Conservation (phyloP, 2,888 invertebrate genomes). For the Microchrysa polita region DNA sequence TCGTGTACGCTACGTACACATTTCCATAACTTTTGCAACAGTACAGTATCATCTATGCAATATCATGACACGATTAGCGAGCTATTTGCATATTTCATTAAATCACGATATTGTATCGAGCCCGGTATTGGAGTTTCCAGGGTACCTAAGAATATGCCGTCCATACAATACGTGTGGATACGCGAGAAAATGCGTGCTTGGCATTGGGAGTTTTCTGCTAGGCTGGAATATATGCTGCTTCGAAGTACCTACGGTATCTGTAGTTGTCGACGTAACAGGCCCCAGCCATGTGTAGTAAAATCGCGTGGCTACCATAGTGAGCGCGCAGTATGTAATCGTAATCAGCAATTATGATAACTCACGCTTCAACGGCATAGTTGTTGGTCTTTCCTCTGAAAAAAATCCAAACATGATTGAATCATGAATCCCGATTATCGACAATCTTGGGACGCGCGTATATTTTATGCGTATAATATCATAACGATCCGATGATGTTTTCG, state of each 20-base stretch:
- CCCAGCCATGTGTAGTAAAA: slow-evolving; percentile 10
- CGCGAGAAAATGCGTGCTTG: not conserved
- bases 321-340: slow-evolving; percentile 34
- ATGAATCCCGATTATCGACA: slow-evolving; percentile 2
- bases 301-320: slow-evolving; percentile 14
- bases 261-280: no score
- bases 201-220: no score
- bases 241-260: slow-evolving; percentile 4
- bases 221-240: no score
- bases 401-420: slow-evolving; percentile 25
- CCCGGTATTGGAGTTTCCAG: slow-evolving; percentile 29
- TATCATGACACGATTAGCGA: slow-evolving; percentile 44
- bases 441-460: slow-evolving; percentile 29
- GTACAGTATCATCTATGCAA: slow-evolving; percentile 35
- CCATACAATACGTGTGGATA: no score
- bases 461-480: slow-evolving; percentile 38
- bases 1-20: not conserved
- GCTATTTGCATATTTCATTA: slow-evolving; percentile 46
- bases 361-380: slow-evolving; percentile 12
- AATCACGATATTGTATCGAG: slow-evolving; percentile 46
- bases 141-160: not conserved
- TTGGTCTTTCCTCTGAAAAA: slow-evolving; percentile 8
- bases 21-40: slow-evolving; percentile 38
- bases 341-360: slow-evolving; percentile 42
- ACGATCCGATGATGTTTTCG: slow-evolving; percentile 7